These are phyloP conservation scores for Mamestra configurata DNA, from an alignment of 1,140 invertebrate species.

Conservation along the genomic window DNA sequence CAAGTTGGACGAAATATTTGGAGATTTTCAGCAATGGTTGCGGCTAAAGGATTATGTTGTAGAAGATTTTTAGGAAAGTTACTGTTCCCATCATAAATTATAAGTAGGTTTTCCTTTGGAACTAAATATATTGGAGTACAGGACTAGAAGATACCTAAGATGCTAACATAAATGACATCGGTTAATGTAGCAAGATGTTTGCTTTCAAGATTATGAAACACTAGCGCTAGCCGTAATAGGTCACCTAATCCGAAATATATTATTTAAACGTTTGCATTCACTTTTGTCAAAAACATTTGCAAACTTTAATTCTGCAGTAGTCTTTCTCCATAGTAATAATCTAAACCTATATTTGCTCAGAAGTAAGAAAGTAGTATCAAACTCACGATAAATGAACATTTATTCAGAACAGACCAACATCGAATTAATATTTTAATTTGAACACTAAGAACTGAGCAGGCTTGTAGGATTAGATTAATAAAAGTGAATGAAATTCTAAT, in stretches of 20 bases:
- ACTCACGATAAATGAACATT: not conserved
- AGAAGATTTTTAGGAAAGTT: no score
- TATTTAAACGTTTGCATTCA: no score
- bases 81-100: no score
- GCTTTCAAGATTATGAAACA: not conserved
- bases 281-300: no score
- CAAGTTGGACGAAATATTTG: not conserved
- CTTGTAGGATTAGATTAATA: not conserved
- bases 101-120: no score
- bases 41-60: not conserved
- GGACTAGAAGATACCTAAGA: no score
- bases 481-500: not conserved
- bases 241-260: no score
- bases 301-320: no score
- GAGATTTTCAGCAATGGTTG: not conserved
- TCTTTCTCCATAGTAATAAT: not conserved
- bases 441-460: not conserved
- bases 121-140: no score
- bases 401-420: not conserved
- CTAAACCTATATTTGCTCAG: not conserved
- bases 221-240: not conserved
- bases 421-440: not conserved
- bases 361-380: not conserved
- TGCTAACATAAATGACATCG: no score
- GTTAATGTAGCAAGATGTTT: not conserved